Percentiles rank a stretch among this genome's conserved stretches.
Conservation (phyloP, 2,113 vertebrate species). For the Elephas maximus region DNA sequence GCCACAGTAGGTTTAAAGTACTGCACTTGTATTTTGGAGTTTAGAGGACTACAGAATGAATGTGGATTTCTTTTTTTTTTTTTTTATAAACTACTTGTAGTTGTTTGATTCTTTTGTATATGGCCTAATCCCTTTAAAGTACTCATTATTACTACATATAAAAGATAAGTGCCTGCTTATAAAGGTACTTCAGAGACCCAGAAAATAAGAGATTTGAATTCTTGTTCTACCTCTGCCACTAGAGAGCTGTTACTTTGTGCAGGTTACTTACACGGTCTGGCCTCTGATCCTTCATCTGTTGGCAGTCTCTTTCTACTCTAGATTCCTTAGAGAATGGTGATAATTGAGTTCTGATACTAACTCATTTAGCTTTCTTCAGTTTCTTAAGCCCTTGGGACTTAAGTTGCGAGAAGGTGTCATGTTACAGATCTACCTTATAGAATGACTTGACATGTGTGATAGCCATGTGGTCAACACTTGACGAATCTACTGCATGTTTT, state of each 20-base stretch:
- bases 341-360: not conserved
- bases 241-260: not conserved
- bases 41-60: not conserved
- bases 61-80: not conserved
- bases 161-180: not conserved
- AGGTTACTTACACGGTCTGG: not conserved
- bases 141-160: not conserved
- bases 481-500: not conserved
- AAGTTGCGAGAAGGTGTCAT: not conserved
- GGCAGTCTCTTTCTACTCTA: not conserved
- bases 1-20: not conserved
- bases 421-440: not conserved
- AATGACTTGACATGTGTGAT: slow-evolving; percentile 33
- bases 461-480: slow-evolving; percentile 2
- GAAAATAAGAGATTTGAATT: slow-evolving; percentile 21
- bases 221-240: not conserved
- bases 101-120: slow-evolving; percentile 18
- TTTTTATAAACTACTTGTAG: not conserved
- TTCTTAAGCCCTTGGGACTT: not conserved
- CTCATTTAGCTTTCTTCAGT: not conserved
- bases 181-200: not conserved
- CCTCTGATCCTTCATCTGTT: not conserved
- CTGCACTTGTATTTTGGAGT: not conserved
- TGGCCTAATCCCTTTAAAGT: slow-evolving; percentile 44
- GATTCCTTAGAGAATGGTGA: not conserved